Evolutionary conservation across 2,797 vertebrate species (phyloP).

Genomic region (Balearica regulorum): DNA sequence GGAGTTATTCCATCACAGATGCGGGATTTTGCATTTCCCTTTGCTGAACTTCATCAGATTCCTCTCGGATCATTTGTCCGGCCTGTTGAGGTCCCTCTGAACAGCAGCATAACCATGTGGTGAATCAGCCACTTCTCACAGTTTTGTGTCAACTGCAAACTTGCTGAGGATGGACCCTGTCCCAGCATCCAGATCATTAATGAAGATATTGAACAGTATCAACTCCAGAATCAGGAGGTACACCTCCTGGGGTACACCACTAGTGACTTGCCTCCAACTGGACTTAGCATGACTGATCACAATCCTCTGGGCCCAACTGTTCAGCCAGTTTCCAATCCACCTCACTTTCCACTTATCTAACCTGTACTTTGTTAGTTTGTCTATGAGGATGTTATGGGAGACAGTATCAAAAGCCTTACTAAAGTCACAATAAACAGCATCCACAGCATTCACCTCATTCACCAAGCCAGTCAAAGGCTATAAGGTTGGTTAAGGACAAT

Average conservation of each 20-base stretch:
- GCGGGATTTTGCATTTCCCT: neutral
- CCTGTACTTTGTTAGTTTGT: neutral
- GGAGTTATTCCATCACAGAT: neutral
- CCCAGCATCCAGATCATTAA: neutral
- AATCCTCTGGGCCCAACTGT: neutral
- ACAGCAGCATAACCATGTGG: neutral
- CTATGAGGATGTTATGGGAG: neutral
- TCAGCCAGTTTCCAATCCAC: neutral
- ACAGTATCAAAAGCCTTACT: neutral
- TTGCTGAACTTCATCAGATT: neutral
- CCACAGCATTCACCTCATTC: neutral
- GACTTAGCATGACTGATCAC: neutral
- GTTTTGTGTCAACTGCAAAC: neutral
- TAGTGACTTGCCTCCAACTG: neutral
- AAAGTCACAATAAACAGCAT: neutral
- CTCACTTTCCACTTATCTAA: neutral
- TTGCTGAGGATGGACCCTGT: neutral
- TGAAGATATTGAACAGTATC: neutral
- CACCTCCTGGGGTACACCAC: neutral
- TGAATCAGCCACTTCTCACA: neutral
- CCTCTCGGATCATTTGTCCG: neutral
- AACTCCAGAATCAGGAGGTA: neutral
- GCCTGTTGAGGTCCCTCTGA: neutral
- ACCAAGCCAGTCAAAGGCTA: neutral
- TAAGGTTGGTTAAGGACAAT: neutral